These are phyloP conservation scores for Theonella swinhoei DNA, from an alignment of 37 sponge, comb jelly and placozoan genomes.

Conservation along the genomic window DNA sequence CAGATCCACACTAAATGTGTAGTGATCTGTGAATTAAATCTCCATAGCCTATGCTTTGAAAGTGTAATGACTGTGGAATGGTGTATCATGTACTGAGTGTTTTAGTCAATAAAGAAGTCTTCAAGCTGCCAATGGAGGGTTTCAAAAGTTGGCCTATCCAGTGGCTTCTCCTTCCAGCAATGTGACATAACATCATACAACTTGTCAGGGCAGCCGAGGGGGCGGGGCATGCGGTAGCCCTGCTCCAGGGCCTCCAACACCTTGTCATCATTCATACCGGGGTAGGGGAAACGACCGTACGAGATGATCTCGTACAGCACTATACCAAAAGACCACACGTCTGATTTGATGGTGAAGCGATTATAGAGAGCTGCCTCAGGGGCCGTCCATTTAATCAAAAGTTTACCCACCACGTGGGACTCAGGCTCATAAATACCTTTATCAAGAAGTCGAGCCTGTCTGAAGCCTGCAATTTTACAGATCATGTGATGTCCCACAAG, in stretches of 20 bases:
- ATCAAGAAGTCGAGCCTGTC: slow-evolving; percentile 88
- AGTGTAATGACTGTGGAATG: too few species aligned
- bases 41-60: too few species aligned
- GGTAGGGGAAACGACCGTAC: slow-evolving; percentile 92
- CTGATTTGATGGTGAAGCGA: slow-evolving; percentile 93
- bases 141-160: slow-evolving; percentile 85
- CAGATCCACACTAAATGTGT: too few species aligned
- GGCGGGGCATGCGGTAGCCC: slow-evolving; percentile 85
- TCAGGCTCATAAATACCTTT: slow-evolving; percentile 82
- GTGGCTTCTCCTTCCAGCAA: slow-evolving; percentile 87
- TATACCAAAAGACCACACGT: slow-evolving; percentile 97
- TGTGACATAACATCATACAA: slow-evolving; percentile 84
- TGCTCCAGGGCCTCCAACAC: slow-evolving; percentile 76
- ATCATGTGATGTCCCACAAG: slow-evolving; percentile 82
- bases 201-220: slow-evolving; percentile 73
- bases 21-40: too few species aligned
- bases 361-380: slow-evolving; percentile 93
- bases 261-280: slow-evolving; percentile 94
- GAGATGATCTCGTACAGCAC: slow-evolving; percentile 91
- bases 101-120: slow-evolving; percentile 81
- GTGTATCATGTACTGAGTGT: too few species aligned
- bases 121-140: slow-evolving; percentile 86
- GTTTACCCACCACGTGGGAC: slow-evolving; percentile 83
- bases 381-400: slow-evolving; percentile 98
- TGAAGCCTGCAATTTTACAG: slow-evolving; percentile 93